Conservation (phyloP, 2,113 vertebrate species). For the Numenius arquata region DNA sequence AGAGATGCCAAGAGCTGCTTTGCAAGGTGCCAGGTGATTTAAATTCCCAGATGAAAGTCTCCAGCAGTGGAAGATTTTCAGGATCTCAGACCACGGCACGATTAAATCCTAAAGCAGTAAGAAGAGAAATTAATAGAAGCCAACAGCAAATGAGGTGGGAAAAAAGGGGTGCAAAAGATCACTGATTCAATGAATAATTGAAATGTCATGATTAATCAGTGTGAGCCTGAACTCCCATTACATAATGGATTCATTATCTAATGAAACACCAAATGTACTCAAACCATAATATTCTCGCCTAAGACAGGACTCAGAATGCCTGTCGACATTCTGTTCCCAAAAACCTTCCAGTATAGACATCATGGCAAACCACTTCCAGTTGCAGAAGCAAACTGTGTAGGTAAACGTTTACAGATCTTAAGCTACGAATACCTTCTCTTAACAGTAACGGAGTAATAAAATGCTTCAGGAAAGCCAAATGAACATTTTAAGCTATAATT, state of each 20-base stretch:
- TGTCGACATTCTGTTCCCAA: background rate
- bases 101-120: constrained; percentile 1
- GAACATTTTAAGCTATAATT: constrained; percentile 21
- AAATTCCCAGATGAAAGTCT: background rate
- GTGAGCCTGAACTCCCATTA: constrained; percentile 38
- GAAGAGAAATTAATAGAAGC: constrained; percentile 9
- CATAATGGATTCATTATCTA: constrained; percentile 43
- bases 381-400: background rate
- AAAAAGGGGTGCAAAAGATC: constrained; percentile 22
- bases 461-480: background rate
- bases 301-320: background rate
- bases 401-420: background rate
- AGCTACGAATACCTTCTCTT: background rate
- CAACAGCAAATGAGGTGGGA: constrained; percentile 2
- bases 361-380: background rate
- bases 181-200: constrained; percentile 36
- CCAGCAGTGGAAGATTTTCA: background rate
- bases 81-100: background rate
- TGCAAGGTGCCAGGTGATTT: background rate
- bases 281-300: background rate
- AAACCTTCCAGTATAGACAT: background rate
- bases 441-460: background rate
- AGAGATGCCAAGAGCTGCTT: background rate
- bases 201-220: constrained; percentile 46
- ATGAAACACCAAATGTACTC: constrained; percentile 25